Conservation (phyloP, 2,888 invertebrate genomes). For the Lumbricus terrestris region DNA sequence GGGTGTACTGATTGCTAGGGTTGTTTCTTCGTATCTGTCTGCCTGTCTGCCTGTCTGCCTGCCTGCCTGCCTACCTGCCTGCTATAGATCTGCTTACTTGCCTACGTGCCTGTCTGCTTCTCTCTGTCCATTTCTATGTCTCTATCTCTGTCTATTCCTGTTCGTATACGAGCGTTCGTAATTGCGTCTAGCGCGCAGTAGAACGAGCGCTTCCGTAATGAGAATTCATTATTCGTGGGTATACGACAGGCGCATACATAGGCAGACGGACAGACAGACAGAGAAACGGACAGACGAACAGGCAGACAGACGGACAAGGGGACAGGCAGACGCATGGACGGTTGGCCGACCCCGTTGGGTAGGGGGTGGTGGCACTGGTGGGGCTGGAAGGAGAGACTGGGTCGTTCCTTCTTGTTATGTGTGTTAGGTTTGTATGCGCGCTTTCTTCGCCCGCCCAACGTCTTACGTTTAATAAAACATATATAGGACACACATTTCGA, state of each 20-base stretch:
- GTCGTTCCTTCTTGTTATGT: not conserved
- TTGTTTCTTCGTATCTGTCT: too few species aligned
- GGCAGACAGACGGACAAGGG: too few species aligned
- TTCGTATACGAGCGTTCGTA: not conserved
- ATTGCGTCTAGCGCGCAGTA: not conserved
- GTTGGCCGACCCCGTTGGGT: not conserved
- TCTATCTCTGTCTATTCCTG: not conserved
- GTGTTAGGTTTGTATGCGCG: not conserved
- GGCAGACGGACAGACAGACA: too few species aligned
- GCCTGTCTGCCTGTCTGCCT: too few species aligned
- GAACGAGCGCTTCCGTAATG: not conserved
- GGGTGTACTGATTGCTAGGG: too few species aligned
- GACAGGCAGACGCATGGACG: too few species aligned
- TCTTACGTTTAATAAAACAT: constrained; percentile 17
- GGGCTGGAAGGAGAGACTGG: not conserved
- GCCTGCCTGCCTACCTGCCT: too few species aligned
- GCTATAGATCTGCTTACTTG: too few species aligned
- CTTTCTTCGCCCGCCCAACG: not conserved
- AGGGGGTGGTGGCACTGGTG: not conserved
- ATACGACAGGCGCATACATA: too few species aligned
- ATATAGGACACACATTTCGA: not conserved
- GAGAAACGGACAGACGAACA: too few species aligned
- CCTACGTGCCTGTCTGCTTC: not conserved
- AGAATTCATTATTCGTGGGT: not conserved
- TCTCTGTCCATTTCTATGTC: not conserved